Evolutionary conservation across 2,888 invertebrate genomes (phyloP).

Genomic region (Gibbula magus): DNA sequence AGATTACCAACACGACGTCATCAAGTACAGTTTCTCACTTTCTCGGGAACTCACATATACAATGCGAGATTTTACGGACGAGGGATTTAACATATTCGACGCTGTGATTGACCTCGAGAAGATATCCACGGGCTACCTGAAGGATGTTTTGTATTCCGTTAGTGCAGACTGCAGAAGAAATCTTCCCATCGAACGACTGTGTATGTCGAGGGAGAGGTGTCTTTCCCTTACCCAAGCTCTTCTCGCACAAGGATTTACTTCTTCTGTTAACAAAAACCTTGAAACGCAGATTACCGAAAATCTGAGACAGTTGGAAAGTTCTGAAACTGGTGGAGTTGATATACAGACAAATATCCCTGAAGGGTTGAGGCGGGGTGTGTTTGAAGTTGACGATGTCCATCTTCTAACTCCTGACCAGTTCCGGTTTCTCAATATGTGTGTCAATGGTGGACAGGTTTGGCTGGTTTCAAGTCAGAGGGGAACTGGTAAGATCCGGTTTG

Average conservation of each 20-base stretch:
- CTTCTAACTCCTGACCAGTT: slow-evolving; percentile 1
- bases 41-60: slow-evolving; percentile 6
- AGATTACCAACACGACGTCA: not conserved
- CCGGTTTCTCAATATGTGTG: not conserved
- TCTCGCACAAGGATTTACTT: not conserved
- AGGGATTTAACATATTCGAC: slow-evolving; percentile 6
- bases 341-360: not conserved
- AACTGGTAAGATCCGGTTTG: slow-evolving; percentile 13
- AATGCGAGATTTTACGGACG: not conserved
- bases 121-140: not conserved
- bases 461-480: not conserved
- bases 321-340: not conserved
- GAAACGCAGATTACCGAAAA: not conserved
- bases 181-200: not conserved
- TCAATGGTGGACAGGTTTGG: not conserved
- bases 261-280: not conserved
- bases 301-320: too few species aligned
- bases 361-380: not conserved
- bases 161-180: not conserved
- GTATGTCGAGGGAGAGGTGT: not conserved
- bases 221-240: not conserved
- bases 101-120: not conserved
- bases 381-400: not conserved
- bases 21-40: not conserved
- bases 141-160: not conserved